Evolutionary conservation across 2,888 invertebrate genomes (phyloP).

Genomic region (Tenthredo amoena): DNA sequence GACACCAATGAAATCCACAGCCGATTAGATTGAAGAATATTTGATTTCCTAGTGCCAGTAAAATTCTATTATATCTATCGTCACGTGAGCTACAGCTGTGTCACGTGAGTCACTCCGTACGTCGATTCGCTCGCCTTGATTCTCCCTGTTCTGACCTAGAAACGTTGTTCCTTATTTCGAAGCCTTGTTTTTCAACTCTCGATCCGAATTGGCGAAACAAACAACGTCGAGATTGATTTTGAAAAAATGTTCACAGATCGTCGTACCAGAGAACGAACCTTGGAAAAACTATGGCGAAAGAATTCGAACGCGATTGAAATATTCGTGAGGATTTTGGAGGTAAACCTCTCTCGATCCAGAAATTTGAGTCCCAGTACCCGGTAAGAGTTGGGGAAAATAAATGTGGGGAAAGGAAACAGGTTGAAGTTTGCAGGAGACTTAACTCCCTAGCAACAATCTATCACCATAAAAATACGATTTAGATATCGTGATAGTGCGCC

Average conservation of each 20-base stretch:
- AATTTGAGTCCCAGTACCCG: background rate
- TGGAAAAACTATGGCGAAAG: slow-evolving; percentile 82
- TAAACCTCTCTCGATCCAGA: slow-evolving; percentile 63
- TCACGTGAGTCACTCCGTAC: slow-evolving; percentile 2
- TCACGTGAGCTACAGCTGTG: slow-evolving; percentile 12
- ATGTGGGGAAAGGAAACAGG: background rate
- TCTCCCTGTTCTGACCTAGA: background rate
- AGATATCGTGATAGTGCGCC: slow-evolving; percentile 21
- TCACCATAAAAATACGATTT: slow-evolving; percentile 30
- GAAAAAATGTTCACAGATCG: slow-evolving; percentile 78
- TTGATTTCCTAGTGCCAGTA: background rate
- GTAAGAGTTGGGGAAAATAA: background rate
- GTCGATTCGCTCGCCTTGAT: slow-evolving; percentile 15
- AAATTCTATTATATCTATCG: background rate
- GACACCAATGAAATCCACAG: background rate
- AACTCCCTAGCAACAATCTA: slow-evolving; percentile 36
- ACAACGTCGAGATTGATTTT: background rate
- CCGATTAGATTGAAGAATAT: background rate
- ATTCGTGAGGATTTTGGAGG: slow-evolving; percentile 81
- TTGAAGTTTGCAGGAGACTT: background rate
- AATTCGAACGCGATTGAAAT: slow-evolving; percentile 81
- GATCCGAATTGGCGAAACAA: background rate
- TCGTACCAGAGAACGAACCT: slow-evolving; percentile 80
- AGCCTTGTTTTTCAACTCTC: background rate
- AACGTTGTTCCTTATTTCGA: background rate